Conservation (phyloP, 2,888 invertebrate species). For the Napeogenes inachia region DNA sequence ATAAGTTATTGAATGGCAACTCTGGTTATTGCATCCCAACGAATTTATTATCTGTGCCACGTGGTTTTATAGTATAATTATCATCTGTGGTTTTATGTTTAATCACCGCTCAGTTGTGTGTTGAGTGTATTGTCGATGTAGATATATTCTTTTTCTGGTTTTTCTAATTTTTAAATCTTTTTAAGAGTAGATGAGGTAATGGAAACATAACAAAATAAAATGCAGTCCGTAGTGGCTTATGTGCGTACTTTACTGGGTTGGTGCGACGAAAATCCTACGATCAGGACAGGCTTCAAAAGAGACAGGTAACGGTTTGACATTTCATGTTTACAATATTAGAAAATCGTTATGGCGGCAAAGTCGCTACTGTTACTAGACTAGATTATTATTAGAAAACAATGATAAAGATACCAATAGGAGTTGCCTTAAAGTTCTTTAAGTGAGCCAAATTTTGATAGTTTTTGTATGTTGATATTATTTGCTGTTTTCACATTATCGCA, state of each 20-base stretch:
- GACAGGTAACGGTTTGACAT: conserved; percentile 66
- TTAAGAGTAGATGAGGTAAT: conserved; percentile 47
- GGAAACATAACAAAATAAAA: conserved; percentile 57
- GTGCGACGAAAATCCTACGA: conserved; percentile 51
- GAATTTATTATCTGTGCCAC: no score
- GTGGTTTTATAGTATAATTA: conserved; percentile 4
- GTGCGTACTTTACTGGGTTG: conserved; percentile 63
- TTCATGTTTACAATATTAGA: conserved; percentile 66
- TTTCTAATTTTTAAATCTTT: conserved; percentile 34
- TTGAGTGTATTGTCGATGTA: conserved; percentile 26
- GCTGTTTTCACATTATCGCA: conserved; percentile 26
- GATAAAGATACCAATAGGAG: conserved; percentile 58
- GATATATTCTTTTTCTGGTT: conserved; percentile 26
- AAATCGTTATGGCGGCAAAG: conserved; percentile 73
- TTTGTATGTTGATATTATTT: conserved; percentile 1
- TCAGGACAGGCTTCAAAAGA: conserved; percentile 63
- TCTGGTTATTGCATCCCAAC: no score
- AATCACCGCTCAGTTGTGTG: conserved; percentile 19
- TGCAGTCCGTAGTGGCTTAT: conserved; percentile 68
- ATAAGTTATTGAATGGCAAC: no score
- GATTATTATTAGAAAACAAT: conserved; percentile 33
- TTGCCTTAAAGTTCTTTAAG: conserved; percentile 67
- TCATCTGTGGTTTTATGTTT: conserved; percentile 20
- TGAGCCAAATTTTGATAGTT: conserved; percentile 37
- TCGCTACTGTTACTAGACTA: conserved; percentile 34